Evolutionary conservation across 2,888 invertebrate species (phyloP).

Genomic region (Drosophila kokeensis): DNA sequence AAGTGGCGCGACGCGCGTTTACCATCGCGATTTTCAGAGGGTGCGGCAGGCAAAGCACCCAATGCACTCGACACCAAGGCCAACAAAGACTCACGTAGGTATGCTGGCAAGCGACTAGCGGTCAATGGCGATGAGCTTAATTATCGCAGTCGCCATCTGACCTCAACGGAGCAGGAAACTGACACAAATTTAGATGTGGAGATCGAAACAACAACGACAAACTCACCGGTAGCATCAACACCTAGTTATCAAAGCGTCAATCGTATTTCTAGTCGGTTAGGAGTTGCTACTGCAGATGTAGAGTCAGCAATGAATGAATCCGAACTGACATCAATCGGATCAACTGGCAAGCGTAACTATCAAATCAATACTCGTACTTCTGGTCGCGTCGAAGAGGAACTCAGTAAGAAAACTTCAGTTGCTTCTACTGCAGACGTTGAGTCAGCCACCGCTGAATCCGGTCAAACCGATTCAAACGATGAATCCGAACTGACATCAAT

Average conservation of each 20-base stretch:
- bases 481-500: background rate
- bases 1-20: slow-evolving; percentile 52
- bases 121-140: slow-evolving; percentile 27
- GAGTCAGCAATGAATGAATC: background rate
- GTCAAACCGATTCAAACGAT: background rate
- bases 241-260: slow-evolving; percentile 48
- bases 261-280: slow-evolving; percentile 4
- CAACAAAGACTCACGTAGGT: slow-evolving; percentile 66
- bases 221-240: background rate
- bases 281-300: background rate
- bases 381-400: background rate
- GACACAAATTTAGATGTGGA: background rate
- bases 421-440: background rate
- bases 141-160: slow-evolving; percentile 55
- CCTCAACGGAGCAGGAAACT: slow-evolving; percentile 40
- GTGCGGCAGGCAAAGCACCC: slow-evolving; percentile 1
- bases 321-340: background rate
- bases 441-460: background rate
- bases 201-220: slow-evolving; percentile 2
- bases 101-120: slow-evolving; percentile 73
- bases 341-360: slow-evolving; percentile 40
- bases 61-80: slow-evolving; percentile 44
- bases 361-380: slow-evolving; percentile 39
- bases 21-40: slow-evolving; percentile 35
- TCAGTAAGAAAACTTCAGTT: no score